Conservation (phyloP, 2,888 invertebrate species). For the Eubasilissa splendida region DNA sequence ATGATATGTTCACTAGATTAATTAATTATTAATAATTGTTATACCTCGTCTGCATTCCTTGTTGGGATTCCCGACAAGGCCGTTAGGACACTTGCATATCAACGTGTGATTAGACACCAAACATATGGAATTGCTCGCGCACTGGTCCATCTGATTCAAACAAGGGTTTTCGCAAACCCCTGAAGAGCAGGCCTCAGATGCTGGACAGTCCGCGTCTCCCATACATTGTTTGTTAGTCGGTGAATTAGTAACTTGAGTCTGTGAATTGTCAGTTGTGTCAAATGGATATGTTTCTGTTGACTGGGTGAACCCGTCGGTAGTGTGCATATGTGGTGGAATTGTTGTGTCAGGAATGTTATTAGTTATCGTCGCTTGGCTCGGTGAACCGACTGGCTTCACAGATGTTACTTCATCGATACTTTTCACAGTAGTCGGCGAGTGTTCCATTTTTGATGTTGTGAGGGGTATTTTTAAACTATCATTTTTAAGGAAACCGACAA, state of each 20-base stretch:
- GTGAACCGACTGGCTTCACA: background rate
- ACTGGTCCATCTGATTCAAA: constrained; percentile 68
- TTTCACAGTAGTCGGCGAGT: background rate
- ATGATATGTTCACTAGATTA: constrained; percentile 40
- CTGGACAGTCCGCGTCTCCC: constrained; percentile 76
- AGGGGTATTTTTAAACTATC: constrained; percentile 2
- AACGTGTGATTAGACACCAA: constrained; percentile 76
- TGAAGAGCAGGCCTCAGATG: constrained; percentile 76
- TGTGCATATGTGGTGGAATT: background rate
- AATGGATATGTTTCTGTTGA: constrained; percentile 2
- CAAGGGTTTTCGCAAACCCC: constrained; percentile 79
- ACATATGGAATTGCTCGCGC: constrained; percentile 77
- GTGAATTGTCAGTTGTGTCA: constrained; percentile 25
- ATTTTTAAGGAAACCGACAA: background rate
- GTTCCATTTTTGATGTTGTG: background rate
- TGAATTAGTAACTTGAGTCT: constrained; percentile 55
- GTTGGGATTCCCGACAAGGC: constrained; percentile 72
- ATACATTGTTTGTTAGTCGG: constrained; percentile 71
- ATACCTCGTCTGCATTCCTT: constrained; percentile 79
- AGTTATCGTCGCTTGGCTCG: too few relatives aligned
- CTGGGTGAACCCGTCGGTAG: background rate
- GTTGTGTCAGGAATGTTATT: background rate
- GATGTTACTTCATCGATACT: background rate
- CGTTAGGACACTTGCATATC: constrained; percentile 75
- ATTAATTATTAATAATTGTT: constrained; percentile 55